Base-by-base conservation (phyloP, 2,888 invertebrate genomes). In the Macrosiphum euphorbiae region DNA sequence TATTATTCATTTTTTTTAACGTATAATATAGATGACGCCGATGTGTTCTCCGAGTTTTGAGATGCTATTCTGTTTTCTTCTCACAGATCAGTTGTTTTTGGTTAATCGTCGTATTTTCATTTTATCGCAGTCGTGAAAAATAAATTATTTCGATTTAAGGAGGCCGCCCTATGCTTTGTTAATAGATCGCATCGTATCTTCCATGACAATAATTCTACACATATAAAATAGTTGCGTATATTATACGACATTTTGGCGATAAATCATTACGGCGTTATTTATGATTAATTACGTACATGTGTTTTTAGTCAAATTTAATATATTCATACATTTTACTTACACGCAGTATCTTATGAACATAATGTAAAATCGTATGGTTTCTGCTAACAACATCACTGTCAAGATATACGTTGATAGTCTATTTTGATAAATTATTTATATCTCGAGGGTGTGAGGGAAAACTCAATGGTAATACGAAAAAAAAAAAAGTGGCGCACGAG, bases 301-400 rank as follows among this genome's bases (percentile, higher is more conserved):
- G 35, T 78, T 78, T 78, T 78, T 78, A 78, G 78, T 78, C 35
- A 78, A 78, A 78, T 78, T 78, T 78, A 78, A 78, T 78, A 78
- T 78, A 78, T 78, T 78, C 78, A 35, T 78, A 24, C 78, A 35
- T 20, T 35, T 78, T 78, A 78, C 78, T 78, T 78, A 35, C 20
- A 78, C 35, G 8, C 20, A 78, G 35, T 35, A 78, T 78, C 78
- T 20, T 78, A 11, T 35, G 78, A 78, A 35, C 35, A 78, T 78
- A 35, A 78, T 78, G 35, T 78, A 78, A 78, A 78, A 78, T 35
- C 78, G 35, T 78, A 78, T 20, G 78, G 78, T 78, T 78, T 78
- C 78, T 78, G 78, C 78, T 35, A 78, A 35, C 35, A 78, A 35
- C 78, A 78, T 78, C 35, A 20, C 78, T 78, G 78, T 78, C 78